Evolutionary conservation across 2,113 vertebrate genomes (phyloP).

Genomic region (Perca fluviatilis): DNA sequence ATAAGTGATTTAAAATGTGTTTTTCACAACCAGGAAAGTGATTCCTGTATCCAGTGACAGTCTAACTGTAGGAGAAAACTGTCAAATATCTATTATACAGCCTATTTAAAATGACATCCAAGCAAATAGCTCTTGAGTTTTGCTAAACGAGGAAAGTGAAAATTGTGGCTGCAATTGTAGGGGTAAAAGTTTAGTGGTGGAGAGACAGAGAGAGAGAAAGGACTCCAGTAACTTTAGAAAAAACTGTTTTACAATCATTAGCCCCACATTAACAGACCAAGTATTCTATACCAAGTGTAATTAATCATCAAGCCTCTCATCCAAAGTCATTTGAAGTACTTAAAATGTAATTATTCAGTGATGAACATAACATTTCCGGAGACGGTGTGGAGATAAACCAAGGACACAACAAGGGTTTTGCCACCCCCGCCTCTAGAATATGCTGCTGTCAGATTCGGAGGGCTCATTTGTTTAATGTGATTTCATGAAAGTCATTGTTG

Average conservation of each 20-base stretch:
- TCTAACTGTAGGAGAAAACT: constrained; percentile 13
- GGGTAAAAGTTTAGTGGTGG: constrained; percentile 18
- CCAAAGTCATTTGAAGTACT: constrained; percentile 78
- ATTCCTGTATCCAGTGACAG: background rate
- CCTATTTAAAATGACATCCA: background rate
- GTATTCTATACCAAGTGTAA: constrained; percentile 66
- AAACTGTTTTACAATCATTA: constrained; percentile 65
- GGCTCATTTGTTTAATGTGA: constrained; percentile 78
- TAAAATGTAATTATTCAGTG: constrained; percentile 82
- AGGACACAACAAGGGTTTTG: constrained; percentile 53
- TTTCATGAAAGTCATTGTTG: constrained; percentile 68
- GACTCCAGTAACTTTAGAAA: constrained; percentile 35
- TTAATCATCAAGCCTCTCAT: constrained; percentile 79
- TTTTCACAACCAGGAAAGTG: background rate
- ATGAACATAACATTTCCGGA: constrained; percentile 77
- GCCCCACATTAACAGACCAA: constrained; percentile 66
- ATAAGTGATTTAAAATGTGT: background rate
- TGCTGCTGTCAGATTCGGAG: constrained; percentile 61
- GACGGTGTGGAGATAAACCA: constrained; percentile 62
- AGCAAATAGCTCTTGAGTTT: background rate
- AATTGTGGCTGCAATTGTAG: background rate
- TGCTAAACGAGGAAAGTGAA: background rate
- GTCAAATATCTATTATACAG: background rate
- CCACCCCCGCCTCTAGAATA: constrained; percentile 58
- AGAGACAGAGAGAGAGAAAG: constrained; percentile 19